Base-by-base conservation (phyloP, 2,113 vertebrate species). In the Nettapus auritus region DNA sequence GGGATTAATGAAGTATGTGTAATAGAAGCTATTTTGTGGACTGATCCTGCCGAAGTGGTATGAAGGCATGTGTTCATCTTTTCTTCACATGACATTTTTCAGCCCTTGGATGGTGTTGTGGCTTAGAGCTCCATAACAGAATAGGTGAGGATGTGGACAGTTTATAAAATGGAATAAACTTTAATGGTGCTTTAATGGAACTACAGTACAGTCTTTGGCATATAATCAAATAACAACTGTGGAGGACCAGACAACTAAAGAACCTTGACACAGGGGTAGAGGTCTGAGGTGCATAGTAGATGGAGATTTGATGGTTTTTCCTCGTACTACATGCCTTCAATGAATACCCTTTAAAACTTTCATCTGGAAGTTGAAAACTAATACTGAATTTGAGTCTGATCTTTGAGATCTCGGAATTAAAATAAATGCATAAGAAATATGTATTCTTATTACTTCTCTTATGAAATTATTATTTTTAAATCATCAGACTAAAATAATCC, bases 401-500 rank as follows among this genome's bases (percentile, higher is more conserved):
- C 29, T 79, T 75, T 71, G 69, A 81, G 16, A 71, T 90, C n/a
- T 86, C 1, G 1, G 63, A 1, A 3, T 70, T 60, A 90, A 84
- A 86, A 79, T 26, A 60, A 21, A 34, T 84, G 86, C 8, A 14
- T 52, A 71, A 92, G 60, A 86, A 88, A 83, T 22, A 1, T 31
- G 6, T 64, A 17, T 81, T 82, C 18, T 59, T 90, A 78, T 2
- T 83, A 53, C 34, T 89, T 86, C 36, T 70, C 80, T 71, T 86
- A 56, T 1, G 5, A 77, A 88, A 71, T 68, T 44, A 57, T 48
- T 92, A 5, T 82, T 92, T 75, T 68, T n/a, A 84, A 90, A 84
- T 71, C 90, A 90, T 38, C 60, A 44, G 68, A 62, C 73, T 66
- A 53, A 94, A 88, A 66, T 90, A 95, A 81, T 93, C 71, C 48